Evolutionary conservation across 2,888 invertebrate species (phyloP).

Genomic region (Watsonalla cultraria): DNA sequence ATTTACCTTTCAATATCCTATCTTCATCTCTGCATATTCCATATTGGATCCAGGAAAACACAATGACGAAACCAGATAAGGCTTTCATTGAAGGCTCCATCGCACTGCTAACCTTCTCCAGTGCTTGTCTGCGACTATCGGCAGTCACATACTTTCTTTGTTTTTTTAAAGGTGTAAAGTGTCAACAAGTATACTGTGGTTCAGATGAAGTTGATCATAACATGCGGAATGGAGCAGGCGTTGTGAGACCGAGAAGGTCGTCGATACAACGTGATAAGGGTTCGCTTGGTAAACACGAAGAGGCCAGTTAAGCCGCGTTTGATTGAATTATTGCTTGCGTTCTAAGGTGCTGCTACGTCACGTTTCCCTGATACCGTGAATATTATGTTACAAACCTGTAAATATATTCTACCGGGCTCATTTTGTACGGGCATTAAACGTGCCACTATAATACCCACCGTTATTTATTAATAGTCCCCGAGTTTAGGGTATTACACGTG

Average conservation of each 20-base stretch:
- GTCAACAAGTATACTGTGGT: neutral
- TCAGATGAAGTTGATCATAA: neutral
- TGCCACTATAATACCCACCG: neutral
- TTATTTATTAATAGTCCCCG: neutral
- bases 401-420: slow-evolving; percentile 9
- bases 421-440: slow-evolving; percentile 1
- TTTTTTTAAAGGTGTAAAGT: neutral
- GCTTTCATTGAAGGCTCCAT: slow-evolving; percentile 29
- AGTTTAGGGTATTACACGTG: neutral
- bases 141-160: slow-evolving; percentile 22
- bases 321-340: slow-evolving; percentile 73
- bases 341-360: slow-evolving; percentile 49
- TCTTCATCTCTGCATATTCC: slow-evolving; percentile 61
- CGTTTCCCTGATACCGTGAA: slow-evolving; percentile 48
- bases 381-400: slow-evolving; percentile 27
- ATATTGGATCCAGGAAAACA: slow-evolving; percentile 24
- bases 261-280: slow-evolving; percentile 44
- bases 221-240: neutral
- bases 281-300: slow-evolving; percentile 62
- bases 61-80: slow-evolving; percentile 21
- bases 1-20: slow-evolving; percentile 66
- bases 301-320: slow-evolving; percentile 60
- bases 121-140: slow-evolving; percentile 25
- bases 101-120: slow-evolving; percentile 27
- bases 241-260: slow-evolving; percentile 32